Conservation (phyloP, 2,888 invertebrate species). For the Seira ritae region DNA sequence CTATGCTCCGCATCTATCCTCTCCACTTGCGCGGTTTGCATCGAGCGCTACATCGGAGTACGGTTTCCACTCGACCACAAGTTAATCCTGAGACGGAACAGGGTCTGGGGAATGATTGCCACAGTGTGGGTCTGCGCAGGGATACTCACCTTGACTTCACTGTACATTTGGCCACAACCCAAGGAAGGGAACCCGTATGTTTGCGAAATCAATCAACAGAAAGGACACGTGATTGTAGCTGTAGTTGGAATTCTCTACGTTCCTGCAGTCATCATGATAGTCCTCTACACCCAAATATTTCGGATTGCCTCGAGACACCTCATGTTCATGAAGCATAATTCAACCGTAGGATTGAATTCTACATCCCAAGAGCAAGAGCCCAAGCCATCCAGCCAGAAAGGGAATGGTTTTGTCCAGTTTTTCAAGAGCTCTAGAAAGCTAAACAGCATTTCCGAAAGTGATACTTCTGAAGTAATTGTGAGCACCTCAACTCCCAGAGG, state of each 20-base stretch:
- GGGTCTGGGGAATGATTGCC: constrained; percentile 44
- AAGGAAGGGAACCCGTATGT: constrained; percentile 8
- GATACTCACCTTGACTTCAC: constrained; percentile 23
- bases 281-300: constrained; percentile 64
- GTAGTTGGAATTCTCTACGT: constrained; percentile 65
- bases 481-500: background rate
- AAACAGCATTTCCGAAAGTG: background rate
- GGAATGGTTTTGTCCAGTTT: background rate
- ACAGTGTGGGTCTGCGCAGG: constrained; percentile 60
- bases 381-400: background rate
- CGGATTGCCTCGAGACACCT: constrained; percentile 51
- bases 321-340: constrained; percentile 40
- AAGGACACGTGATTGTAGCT: constrained; percentile 63
- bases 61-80: constrained; percentile 55
- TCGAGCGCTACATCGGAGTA: constrained; percentile 69
- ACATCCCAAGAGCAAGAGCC: background rate
- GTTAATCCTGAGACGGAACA: constrained; percentile 39
- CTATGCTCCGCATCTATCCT: constrained; percentile 66
- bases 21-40: constrained; percentile 65
- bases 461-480: constrained; percentile 9
- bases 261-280: constrained; percentile 61
- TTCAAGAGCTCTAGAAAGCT: background rate
- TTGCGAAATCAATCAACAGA: constrained; percentile 61
- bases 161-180: constrained; percentile 43
- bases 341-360: background rate